Percentiles rank a stretch among this genome's conserved stretches.
These are phyloP conservation scores for Harmothoe impar DNA, from an alignment of 2,888 invertebrate species.

Conservation along the genomic window DNA sequence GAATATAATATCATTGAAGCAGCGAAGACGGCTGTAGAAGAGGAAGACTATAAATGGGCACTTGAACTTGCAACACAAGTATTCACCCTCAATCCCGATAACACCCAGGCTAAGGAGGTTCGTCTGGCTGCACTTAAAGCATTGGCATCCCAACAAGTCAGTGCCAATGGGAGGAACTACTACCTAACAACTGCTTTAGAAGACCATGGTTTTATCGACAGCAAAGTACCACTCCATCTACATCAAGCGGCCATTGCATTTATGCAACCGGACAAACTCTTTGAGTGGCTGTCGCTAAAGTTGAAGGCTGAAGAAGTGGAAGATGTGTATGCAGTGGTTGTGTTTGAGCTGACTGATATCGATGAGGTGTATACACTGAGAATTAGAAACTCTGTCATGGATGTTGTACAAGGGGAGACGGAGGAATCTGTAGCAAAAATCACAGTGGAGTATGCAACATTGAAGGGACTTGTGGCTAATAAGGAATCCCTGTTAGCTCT, in stretches of 20 bases:
- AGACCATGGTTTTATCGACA: conserved; percentile 69
- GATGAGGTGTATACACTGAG: conserved; percentile 70
- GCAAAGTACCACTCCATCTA: background rate
- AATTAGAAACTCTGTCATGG: conserved; percentile 73
- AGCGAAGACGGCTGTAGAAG: conserved; percentile 70
- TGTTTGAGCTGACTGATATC: conserved; percentile 71
- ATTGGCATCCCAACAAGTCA: conserved; percentile 72
- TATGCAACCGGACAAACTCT: conserved; percentile 54
- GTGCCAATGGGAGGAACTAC: conserved; percentile 77
- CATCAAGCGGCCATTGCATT: background rate
- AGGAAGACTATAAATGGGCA: conserved; percentile 76
- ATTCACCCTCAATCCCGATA: conserved; percentile 67
- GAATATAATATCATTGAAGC: conserved; percentile 68
- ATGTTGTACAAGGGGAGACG: conserved; percentile 62
- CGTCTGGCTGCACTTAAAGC: conserved; percentile 72
- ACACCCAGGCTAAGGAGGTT: conserved; percentile 71
- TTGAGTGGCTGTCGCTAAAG: conserved; percentile 71
- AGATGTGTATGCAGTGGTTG: conserved; percentile 63
- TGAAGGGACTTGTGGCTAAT: conserved; percentile 72
- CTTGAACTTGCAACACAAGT: conserved; percentile 74
- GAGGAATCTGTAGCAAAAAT: conserved; percentile 70
- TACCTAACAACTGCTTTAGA: conserved; percentile 75
- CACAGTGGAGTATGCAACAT: conserved; percentile 69
- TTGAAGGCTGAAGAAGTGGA: conserved; percentile 72
- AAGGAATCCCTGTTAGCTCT: conserved; percentile 68